Percentiles rank a stretch among this genome's conserved stretches.
Evolutionary conservation across 1,140 invertebrate genomes (phyloP).

Genomic region (Aplysia californica): DNA sequence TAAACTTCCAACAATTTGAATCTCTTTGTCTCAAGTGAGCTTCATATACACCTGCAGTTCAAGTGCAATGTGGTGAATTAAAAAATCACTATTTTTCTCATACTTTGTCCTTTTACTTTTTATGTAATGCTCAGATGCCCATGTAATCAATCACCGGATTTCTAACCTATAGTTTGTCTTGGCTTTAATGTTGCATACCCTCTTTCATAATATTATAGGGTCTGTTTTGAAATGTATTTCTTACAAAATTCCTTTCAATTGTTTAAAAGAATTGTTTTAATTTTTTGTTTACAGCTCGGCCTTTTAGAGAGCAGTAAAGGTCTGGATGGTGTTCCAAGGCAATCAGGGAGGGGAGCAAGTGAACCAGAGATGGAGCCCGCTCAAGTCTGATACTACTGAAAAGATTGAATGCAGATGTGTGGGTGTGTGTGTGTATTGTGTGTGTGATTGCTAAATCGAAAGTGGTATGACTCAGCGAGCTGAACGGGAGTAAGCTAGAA

Average conservation of each 20-base stretch:
- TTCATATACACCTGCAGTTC: too few species aligned
- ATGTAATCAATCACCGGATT: not conserved
- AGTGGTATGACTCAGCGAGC: not conserved
- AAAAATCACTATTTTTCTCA: not conserved
- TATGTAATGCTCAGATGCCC: not conserved
- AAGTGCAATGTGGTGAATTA: too few species aligned
- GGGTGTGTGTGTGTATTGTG: not conserved
- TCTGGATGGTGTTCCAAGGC: constrained; percentile 39
- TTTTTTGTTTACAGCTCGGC: constrained; percentile 40
- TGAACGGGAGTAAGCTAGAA: not conserved
- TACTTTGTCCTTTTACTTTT: not conserved
- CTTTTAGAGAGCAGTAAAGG: constrained; percentile 40
- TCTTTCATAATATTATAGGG: not conserved
- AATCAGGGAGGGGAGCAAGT: constrained; percentile 14
- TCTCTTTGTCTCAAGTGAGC: not conserved
- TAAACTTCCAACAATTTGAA: not conserved
- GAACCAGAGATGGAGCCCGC: constrained; percentile 40
- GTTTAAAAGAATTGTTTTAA: too few species aligned
- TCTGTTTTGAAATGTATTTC: not conserved
- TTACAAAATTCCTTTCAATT: too few species aligned
- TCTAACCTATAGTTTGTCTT: not conserved
- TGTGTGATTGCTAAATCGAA: not conserved
- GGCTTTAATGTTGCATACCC: not conserved
- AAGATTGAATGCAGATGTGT: too few species aligned
- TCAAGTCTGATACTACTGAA: constrained; percentile 25